Percentiles rank a stretch among this genome's conserved stretches.
Evolutionary conservation across 2,113 vertebrate genomes (phyloP).

Genomic region (Corythaixoides concolor): DNA sequence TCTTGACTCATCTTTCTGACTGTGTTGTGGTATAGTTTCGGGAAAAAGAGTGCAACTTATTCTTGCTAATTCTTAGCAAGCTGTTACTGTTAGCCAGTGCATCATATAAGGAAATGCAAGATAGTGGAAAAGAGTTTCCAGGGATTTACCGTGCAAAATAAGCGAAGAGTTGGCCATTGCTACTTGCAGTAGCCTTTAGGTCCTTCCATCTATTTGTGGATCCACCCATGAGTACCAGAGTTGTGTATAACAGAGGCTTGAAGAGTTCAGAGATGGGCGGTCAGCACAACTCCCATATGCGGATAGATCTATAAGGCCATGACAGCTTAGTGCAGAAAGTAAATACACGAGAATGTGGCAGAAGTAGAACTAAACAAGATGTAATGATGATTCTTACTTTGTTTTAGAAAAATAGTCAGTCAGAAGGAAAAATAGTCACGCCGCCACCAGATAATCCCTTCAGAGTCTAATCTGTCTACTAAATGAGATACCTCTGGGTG

Average conservation of each 20-base stretch:
- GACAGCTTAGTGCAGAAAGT: not conserved
- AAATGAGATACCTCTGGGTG: not conserved
- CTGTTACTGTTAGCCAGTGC: accelerated
- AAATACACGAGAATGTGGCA: not conserved
- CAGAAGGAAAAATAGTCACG: not conserved
- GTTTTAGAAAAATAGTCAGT: not conserved
- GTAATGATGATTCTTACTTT: not conserved
- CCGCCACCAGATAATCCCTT: accelerated
- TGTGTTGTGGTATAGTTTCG: not conserved
- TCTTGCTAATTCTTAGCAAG: not conserved
- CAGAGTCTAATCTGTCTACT: not conserved
- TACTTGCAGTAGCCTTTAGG: not conserved
- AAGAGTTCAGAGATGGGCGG: not conserved
- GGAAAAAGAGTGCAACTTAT: not conserved
- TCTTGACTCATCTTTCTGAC: not conserved
- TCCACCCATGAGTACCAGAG: not conserved
- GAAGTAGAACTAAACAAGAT: not conserved
- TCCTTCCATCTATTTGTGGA: not conserved
- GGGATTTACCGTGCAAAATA: not conserved
- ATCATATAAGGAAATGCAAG: accelerated
- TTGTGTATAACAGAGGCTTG: not conserved
- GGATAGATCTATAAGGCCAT: not conserved
- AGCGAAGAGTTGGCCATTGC: not conserved
- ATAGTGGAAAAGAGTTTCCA: not conserved
- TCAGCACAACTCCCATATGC: not conserved